Evolutionary conservation across 2,888 invertebrate genomes (phyloP).

Genomic region (Hetaerina titia): DNA sequence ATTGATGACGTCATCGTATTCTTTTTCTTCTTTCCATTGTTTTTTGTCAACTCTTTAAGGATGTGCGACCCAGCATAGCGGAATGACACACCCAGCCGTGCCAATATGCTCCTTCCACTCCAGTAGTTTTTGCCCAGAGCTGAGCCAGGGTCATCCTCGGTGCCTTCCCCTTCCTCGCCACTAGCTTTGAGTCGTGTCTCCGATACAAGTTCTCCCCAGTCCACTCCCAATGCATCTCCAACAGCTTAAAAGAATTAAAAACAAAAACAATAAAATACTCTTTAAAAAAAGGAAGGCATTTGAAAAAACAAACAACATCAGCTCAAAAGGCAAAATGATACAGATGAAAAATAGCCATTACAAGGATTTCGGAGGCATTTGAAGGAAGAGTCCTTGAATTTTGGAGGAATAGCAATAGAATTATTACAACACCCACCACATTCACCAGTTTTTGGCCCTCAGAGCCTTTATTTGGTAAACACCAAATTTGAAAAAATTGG

Average conservation of each 20-base stretch:
- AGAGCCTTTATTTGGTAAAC: no score
- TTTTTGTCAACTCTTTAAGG: conserved; percentile 40
- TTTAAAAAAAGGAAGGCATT: no score
- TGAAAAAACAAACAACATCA: no score
- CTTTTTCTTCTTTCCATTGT: not conserved
- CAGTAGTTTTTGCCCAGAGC: conserved; percentile 86
- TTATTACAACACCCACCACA: no score
- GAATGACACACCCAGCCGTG: conserved; percentile 89
- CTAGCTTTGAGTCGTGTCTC: conserved; percentile 83
- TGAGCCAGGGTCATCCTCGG: conserved; percentile 77
- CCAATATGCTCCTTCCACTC: conserved; percentile 88
- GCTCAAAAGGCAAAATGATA: no score
- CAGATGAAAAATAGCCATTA: no score
- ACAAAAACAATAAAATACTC: not conserved
- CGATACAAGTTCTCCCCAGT: conserved; percentile 94
- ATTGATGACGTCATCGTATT: not conserved
- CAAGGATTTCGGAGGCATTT: no score
- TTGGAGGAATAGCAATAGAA: no score
- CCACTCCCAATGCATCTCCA: conserved; percentile 96
- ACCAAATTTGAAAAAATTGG: no score
- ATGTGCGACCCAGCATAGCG: conserved; percentile 46
- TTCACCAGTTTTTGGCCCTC: no score
- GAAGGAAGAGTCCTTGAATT: no score
- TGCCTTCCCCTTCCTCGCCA: conserved; percentile 76
- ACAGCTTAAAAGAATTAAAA: conserved; percentile 79